Conservation (phyloP, 2,888 invertebrate genomes). For the Drosophila pullipes region DNA sequence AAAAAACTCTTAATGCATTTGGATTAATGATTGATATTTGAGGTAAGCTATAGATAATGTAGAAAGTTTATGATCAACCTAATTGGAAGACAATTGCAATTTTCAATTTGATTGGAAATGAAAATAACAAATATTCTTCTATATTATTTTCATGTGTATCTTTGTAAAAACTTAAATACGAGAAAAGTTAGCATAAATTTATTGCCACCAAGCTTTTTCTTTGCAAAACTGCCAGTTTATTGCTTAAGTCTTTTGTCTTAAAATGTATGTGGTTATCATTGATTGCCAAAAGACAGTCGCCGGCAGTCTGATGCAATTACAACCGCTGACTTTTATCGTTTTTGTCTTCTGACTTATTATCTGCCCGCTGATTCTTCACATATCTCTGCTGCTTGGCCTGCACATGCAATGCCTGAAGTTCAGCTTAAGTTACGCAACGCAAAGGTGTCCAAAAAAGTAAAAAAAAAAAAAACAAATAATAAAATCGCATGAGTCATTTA, state of each 20-base stretch:
- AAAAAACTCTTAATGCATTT: conserved; percentile 39
- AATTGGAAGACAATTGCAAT: neutral
- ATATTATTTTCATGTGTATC: neutral
- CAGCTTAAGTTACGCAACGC: conserved; percentile 41
- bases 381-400: neutral
- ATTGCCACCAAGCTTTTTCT: neutral
- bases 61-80: conserved; percentile 36
- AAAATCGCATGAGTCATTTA: conserved; percentile 71
- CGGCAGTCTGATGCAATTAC: conserved; percentile 33
- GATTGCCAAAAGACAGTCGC: conserved; percentile 4
- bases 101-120: neutral
- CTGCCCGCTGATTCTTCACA: conserved; percentile 8
- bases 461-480: conserved; percentile 26
- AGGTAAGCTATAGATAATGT: conserved; percentile 40
- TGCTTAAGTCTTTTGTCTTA: conserved; percentile 15
- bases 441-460: conserved; percentile 2
- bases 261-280: neutral
- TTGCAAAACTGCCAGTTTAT: conserved; percentile 6
- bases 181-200: neutral
- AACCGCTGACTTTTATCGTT: conserved; percentile 12
- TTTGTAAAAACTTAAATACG: neutral
- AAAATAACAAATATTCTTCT: neutral
- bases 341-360: conserved; percentile 11
- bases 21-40: conserved; percentile 51
- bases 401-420: conserved; percentile 24